Conservation (phyloP, 2,113 vertebrate genomes). For the Hippopotamus amphibius region DNA sequence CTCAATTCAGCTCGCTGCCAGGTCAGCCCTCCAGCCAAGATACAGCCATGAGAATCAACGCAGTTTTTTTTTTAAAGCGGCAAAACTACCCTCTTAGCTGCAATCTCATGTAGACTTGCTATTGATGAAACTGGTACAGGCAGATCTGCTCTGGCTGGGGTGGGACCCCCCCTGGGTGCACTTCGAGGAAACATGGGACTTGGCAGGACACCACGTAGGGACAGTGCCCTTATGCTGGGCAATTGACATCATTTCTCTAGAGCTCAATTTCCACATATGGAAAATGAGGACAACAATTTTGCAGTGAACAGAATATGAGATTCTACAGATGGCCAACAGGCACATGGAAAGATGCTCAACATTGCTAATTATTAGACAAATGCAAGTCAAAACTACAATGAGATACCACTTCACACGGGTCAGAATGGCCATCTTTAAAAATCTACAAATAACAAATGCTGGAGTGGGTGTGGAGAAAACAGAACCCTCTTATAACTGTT, state of each 20-base stretch:
- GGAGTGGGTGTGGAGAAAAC: not conserved
- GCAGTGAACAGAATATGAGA: not conserved
- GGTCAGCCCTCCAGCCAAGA: not conserved
- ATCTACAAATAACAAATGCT: not conserved
- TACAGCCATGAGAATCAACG: rapidly evolving
- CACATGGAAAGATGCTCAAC: not conserved
- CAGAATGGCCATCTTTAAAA: not conserved
- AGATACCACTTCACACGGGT: not conserved
- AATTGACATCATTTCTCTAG: not conserved
- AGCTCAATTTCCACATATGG: not conserved
- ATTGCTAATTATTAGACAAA: not conserved
- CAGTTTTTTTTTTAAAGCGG: not conserved
- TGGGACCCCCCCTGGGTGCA: no score
- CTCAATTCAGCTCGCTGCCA: not conserved
- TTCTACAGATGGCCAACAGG: not conserved
- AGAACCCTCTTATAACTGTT: not conserved
- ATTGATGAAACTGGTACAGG: not conserved
- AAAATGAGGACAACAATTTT: not conserved
- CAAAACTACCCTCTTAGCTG: not conserved
- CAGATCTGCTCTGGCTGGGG: not conserved
- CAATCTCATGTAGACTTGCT: not conserved
- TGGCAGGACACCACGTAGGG: not conserved
- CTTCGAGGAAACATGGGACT: not conserved
- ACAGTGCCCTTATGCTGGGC: not conserved
- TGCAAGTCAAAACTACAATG: not conserved